Evolutionary conservation across 1,140 invertebrate genomes (phyloP), one percentile per base, ranked within the genome.

Genomic region (Zaprionus kolodkinae): DNA sequence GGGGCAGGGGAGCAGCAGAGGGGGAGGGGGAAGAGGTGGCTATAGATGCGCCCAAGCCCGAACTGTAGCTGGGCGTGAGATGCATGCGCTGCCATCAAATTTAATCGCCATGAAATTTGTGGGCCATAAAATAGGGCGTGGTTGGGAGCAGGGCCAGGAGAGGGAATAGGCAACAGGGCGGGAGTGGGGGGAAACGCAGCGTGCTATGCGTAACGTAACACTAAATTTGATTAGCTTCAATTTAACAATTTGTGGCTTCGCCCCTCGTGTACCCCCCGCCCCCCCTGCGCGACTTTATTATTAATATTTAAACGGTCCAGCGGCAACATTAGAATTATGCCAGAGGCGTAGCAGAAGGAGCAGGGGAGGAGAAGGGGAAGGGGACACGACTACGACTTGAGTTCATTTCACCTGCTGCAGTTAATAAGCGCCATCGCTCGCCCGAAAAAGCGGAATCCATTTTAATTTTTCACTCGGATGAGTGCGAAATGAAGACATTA

Each of bases 401-500:
- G 52, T 81, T 74, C 66, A 72, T 78, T 80, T 89, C 69, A 88
- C 85, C 85, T 88, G 85, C 64, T 79, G 76, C 72, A 78, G 78
- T 78, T 83, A 83, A 78, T 80, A 79, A 76, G 79, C 69, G 73
- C 57, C 62, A 50, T n/a, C 81, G 48, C 54, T 30, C 27, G 27
- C 57, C 48, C 63, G 62, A 78, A 69, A 65, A 79, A 71, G 64
- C 55, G 68, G 72, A 68, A 81, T 70, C 71, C 81, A 91, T 91
- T 91, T 91, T 85, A 91, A 91, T 91, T 91, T 91, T 91, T 91
- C 88, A 91, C 88, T 91, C 85, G 88, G 85, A 81, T 91, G 89
- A 91, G 81, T 91, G 84, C 89, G 68, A 79, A 91, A 91, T 91
- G 91, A 91, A 91, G 88, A 89, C 88, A 91, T 91, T 91, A 91